Percentiles rank a stretch among this genome's conserved stretches.
These are phyloP conservation scores for Lamellibrachia satsuma DNA, from an alignment of 2,888 invertebrate genomes.

Conservation along the genomic window DNA sequence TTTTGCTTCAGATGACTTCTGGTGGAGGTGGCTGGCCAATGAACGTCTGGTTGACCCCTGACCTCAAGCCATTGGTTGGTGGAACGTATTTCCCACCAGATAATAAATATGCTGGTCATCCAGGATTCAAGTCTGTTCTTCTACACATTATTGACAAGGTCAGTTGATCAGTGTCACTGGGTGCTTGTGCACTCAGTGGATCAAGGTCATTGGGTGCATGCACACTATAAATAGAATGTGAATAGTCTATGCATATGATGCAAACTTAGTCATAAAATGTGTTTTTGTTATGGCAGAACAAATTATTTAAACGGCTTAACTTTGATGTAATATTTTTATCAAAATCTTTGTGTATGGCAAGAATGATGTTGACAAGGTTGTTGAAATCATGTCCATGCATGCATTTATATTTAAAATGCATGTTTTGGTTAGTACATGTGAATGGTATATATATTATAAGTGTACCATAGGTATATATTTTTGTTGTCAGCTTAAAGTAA, in stretches of 20 bases:
- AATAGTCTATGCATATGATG: not conserved
- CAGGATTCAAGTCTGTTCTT: slow-evolving; percentile 84
- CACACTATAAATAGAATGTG: not conserved
- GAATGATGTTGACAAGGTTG: not conserved
- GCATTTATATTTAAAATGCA: not conserved
- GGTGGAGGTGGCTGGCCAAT: slow-evolving; percentile 93
- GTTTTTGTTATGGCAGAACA: not conserved
- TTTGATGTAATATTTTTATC: too few relatives aligned
- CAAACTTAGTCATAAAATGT: not conserved
- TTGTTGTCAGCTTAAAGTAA: not conserved
- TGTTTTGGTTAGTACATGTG: not conserved
- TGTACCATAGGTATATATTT: not conserved
- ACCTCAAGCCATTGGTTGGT: slow-evolving; percentile 85
- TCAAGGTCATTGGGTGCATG: not conserved
- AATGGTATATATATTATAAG: not conserved
- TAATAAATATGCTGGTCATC: slow-evolving; percentile 78
- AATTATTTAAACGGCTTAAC: not conserved
- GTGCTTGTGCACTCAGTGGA: not conserved
- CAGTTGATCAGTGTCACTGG: not conserved
- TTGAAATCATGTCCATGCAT: not conserved
- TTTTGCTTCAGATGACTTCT: slow-evolving; percentile 61
- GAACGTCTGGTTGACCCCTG: slow-evolving; percentile 92
- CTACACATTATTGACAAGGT: slow-evolving; percentile 68
- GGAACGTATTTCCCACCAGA: slow-evolving; percentile 94
- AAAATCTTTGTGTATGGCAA: too few relatives aligned